Evolutionary conservation across 1,140 invertebrate species (phyloP).

Genomic region (Maniola jurtina): DNA sequence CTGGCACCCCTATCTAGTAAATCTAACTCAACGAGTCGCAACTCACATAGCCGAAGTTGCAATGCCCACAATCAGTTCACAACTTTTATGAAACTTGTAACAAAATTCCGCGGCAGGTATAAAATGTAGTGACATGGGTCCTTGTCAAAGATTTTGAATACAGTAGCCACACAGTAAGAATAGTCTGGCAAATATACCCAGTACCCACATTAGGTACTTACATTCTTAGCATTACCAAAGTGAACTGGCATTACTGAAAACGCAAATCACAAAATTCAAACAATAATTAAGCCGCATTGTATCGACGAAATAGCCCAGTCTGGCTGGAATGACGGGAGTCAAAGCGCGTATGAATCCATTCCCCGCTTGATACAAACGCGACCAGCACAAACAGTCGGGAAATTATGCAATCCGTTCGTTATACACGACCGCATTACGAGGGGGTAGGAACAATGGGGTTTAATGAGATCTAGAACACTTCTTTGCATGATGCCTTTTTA

Average conservation of each 20-base stretch:
- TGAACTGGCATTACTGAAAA: neutral
- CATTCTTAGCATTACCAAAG: neutral
- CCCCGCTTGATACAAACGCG: slow-evolving; percentile 37
- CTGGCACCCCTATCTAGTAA: too few relatives aligned
- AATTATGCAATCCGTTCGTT: slow-evolving; percentile 19
- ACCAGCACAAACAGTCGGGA: slow-evolving; percentile 19
- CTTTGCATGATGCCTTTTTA: neutral
- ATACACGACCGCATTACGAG: slow-evolving; percentile 10
- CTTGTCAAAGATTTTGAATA: too few relatives aligned
- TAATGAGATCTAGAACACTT: neutral
- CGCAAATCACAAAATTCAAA: neutral
- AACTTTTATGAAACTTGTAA: too few relatives aligned
- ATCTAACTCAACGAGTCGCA: too few relatives aligned
- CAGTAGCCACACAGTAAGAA: too few relatives aligned
- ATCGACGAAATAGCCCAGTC: slow-evolving; percentile 4
- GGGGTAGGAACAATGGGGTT: neutral
- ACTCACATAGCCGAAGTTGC: too few relatives aligned
- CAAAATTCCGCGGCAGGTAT: too few relatives aligned
- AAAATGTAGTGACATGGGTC: too few relatives aligned
- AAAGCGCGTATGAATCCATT: slow-evolving; percentile 31
- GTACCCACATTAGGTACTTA: too few relatives aligned
- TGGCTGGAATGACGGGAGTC: slow-evolving; percentile 21
- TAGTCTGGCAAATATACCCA: too few relatives aligned
- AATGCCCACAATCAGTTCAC: too few relatives aligned
- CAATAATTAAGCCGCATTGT: slow-evolving; percentile 10